Evolutionary conservation across 2,888 invertebrate species (phyloP).

Genomic region (Drosophila affinis): DNA sequence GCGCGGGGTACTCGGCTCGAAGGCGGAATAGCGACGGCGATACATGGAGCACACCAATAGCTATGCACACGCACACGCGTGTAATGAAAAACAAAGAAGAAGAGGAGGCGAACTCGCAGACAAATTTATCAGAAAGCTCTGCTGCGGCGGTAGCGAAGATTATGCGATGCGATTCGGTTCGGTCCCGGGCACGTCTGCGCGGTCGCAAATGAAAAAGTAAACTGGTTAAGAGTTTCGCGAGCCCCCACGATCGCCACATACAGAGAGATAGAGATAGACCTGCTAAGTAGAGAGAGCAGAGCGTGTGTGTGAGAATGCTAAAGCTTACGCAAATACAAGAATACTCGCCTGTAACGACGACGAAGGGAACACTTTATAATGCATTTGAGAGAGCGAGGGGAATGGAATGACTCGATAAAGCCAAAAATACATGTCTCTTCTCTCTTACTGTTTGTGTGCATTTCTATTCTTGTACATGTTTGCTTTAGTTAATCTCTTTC

Average conservation of each 20-base stretch:
- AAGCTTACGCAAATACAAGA: constrained; percentile 63
- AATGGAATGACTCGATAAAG: constrained; percentile 2
- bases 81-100: constrained; percentile 43
- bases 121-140: constrained; percentile 22
- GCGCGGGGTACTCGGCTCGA: constrained; percentile 80
- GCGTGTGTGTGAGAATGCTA: constrained; percentile 54
- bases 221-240: constrained; percentile 71
- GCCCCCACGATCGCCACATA: constrained; percentile 53
- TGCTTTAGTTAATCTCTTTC: not conserved
- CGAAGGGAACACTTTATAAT: constrained; percentile 59
- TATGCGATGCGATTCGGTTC: constrained; percentile 12
- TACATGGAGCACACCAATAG: constrained; percentile 69
- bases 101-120: constrained; percentile 29
- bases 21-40: constrained; percentile 83
- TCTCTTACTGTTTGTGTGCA: not conserved
- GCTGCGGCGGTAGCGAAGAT: constrained; percentile 7
- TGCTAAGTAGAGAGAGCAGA: constrained; percentile 26
- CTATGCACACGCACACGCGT: constrained; percentile 27
- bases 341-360: constrained; percentile 50
- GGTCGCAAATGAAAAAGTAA: constrained; percentile 70
- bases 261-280: constrained; percentile 8
- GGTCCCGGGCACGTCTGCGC: constrained; percentile 70
- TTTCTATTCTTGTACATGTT: not conserved
- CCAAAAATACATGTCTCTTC: constrained; percentile 23
- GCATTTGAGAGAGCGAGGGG: not conserved